Conservation (phyloP, 2,888 invertebrate species). For the Rhimphoctona megacephalus region DNA sequence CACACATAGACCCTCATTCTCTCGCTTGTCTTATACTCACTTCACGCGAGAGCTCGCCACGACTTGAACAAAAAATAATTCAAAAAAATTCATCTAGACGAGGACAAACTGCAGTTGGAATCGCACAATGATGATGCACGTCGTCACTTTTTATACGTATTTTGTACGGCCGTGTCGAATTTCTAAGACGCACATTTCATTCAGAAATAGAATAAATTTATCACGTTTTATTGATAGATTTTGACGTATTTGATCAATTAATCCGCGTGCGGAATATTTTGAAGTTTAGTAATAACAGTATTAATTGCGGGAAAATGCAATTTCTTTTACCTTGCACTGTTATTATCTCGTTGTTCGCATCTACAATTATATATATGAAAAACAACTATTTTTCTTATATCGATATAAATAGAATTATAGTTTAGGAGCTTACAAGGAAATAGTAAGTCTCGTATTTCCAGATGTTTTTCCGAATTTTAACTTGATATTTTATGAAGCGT, state of each 20-base stretch:
- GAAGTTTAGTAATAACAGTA: not conserved
- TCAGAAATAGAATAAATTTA: not conserved
- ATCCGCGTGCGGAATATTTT: not conserved
- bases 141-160: not conserved
- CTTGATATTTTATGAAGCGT: no score
- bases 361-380: not conserved
- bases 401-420: no score
- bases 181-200: not conserved
- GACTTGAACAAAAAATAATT: not conserved
- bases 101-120: not conserved
- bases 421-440: no score
- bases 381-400: not conserved
- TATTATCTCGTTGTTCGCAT: not conserved
- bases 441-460: no score
- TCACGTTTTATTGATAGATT: not conserved
- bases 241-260: not conserved
- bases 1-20: not conserved
- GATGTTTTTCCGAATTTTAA: no score
- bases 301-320: not conserved
- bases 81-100: not conserved
- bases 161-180: not conserved
- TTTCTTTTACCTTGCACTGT: not conserved
- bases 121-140: not conserved
- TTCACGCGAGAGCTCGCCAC: not conserved
- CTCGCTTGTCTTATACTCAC: slow-evolving; percentile 8